phyloP scores from a whole-genome alignment of 2,797 vertebrate species.

The Muraenolepis orangiensis region DNA sequence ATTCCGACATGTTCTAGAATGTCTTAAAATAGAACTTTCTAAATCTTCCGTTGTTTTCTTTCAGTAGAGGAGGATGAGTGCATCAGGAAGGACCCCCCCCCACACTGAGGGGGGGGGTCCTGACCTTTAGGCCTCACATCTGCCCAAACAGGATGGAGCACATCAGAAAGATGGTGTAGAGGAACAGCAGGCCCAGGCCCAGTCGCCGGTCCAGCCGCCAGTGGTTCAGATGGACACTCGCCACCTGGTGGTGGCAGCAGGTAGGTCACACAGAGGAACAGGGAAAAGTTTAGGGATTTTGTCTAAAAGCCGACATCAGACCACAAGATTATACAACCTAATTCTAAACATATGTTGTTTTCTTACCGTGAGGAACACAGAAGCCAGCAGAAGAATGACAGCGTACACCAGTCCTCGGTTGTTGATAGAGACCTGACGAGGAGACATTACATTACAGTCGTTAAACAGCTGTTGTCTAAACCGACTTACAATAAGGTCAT shows the following conservation, averaged over 20 bases:
- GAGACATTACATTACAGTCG: too few relatives aligned
- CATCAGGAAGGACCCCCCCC: constrained; percentile 12
- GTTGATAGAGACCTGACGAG: constrained; percentile 72
- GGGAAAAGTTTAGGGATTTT: background rate
- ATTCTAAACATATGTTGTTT: background rate
- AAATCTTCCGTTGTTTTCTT: background rate
- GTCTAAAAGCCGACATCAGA: too few relatives aligned
- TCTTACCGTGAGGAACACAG: constrained; percentile 79
- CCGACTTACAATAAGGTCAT: too few relatives aligned
- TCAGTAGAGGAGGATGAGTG: constrained; percentile 17
- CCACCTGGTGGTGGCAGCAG: constrained; percentile 59
- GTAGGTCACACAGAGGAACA: background rate
- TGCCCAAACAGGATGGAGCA: constrained; percentile 78
- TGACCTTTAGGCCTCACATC: constrained; percentile 61
- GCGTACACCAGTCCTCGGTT: constrained; percentile 82
- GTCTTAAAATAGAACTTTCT: background rate
- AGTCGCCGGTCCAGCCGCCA: constrained; percentile 78
- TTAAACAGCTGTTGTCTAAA: too few relatives aligned
- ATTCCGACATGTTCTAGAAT: background rate
- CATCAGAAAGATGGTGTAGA: constrained; percentile 78
- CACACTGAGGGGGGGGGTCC: background rate
- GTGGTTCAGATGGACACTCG: constrained; percentile 74
- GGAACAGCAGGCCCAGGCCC: constrained; percentile 72
- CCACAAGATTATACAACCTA: background rate
- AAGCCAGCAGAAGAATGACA: constrained; percentile 77